Evolutionary conservation across 2,888 invertebrate species (phyloP), one percentile per base, ranked within the genome.

Genomic region (Hemithea aestivaria): DNA sequence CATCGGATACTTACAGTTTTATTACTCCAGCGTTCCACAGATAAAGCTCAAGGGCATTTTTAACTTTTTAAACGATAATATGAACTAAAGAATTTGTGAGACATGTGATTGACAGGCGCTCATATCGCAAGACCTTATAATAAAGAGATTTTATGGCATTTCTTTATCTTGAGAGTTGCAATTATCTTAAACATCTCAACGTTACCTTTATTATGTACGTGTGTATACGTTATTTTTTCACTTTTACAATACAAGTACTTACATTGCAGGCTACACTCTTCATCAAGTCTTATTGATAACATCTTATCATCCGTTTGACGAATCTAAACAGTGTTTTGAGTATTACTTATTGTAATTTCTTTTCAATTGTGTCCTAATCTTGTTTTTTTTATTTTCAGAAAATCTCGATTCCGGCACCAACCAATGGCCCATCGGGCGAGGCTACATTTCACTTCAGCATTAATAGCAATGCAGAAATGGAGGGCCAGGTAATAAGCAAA

Each of bases 391-490:
- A 70, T 48, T 89, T 89, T 49, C 89, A 93, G 93, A 91, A 92
- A 89, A 90, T 94, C 78, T 91, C 91, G 64, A 92, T 94, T 83
- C 94, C 94, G 77, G 90, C 89, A 51, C 93, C 94, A 70, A 88
- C 89, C 60, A 81, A 78, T 75, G 80, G 83, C 72, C 59, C 73
- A 47, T 56, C 79, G 60, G 73, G 77, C 57, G 85, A 85, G 63
- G 76, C 83, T 89, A 75, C 89, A 78, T 79, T 95, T 94, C 89
- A 92, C 90, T 87, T 95, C 93, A 91, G 92, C 80, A 90, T 95
- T 79, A 92, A 94, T 66, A 91, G 90, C 67, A 92, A 93, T 80
- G 90, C 92, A 65, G 94, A 94, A 79, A 92, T 93, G 87, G 95
- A 95, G 81, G 92, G 92, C 73, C 93, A 93, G 87, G 88, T 87